Base-by-base conservation (phyloP, 2,113 vertebrate species). In the Nothocercus julius region DNA sequence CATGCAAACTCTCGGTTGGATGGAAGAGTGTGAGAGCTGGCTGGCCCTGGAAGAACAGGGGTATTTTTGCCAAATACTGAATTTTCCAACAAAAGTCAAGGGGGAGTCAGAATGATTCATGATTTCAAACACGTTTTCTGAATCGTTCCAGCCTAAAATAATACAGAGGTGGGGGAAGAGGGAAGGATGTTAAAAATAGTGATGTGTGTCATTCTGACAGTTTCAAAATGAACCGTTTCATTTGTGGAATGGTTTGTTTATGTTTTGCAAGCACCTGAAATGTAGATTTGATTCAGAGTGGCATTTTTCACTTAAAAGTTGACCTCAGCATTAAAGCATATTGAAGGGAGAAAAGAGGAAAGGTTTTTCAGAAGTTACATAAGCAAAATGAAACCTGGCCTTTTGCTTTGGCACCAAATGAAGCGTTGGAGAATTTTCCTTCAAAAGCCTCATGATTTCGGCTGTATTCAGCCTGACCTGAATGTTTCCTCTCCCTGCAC, bases 171-270 rank as follows among this genome's bases (percentile, higher is more conserved):
- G 96, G 94, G 81, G 91, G 59, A 95, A 94, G 94, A 95, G 66
- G 84, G 91, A 93, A 70, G 40, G 70, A 66, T 89, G 92, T 89
- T 97, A 95, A 96, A 96, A 95, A 96, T 96, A 97, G 94, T 63
- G 10, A 27, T 58, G 61, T 2, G 0, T 95, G 89, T 96, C 84
- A 95, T 96, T 95, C 63, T 95, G 87, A 96, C 95, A 92, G 89
- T 97, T 95, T 95, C 91, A 92, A 89, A 95, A 93, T 95, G 93
- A 96, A 92, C 67, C 56, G 59, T 92, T 96, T 91, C 75, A 77
- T 94, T 96, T 96, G 82, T 94, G 89, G 89, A 93, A 95, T 87
- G 87, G 81, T 95, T 97, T 97, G 95, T 97, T 97, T 95, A 95
- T 95, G 84, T 97, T 96, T 95, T 96, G 74, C 89, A 66, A 62